Conservation (phyloP, 2,797 vertebrate genomes). For the Neopelma chrysocephalum region DNA sequence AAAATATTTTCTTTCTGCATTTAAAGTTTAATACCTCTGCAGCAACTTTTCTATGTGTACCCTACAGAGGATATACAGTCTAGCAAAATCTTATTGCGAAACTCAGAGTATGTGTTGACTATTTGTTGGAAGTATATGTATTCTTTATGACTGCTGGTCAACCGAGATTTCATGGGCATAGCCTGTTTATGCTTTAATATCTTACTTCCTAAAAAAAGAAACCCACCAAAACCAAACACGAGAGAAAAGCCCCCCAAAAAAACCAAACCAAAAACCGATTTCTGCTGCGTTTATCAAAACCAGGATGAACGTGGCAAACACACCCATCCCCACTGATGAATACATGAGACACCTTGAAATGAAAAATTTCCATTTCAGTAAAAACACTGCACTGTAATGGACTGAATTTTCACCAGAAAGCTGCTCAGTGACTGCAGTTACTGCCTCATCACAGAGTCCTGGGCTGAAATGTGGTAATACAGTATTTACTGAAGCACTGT, state of each 20-base stretch:
- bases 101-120: neutral
- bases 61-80: neutral
- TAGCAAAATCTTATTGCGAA: neutral
- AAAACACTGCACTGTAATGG: neutral
- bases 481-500: neutral
- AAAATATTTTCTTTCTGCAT: neutral
- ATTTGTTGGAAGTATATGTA: neutral
- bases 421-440: neutral
- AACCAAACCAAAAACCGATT: neutral
- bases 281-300: neutral
- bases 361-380: constrained; percentile 24
- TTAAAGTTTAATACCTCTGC: neutral
- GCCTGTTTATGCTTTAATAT: neutral
- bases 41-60: neutral
- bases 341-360: neutral
- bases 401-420: neutral
- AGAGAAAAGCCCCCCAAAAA: accelerated
- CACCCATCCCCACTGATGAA: neutral
- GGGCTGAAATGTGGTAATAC: accelerated
- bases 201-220: neutral
- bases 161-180: neutral
- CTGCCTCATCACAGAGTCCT: neutral
- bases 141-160: neutral
- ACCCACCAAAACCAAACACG: neutral
- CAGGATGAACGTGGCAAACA: neutral